phyloP scores from a whole-genome alignment of 2,797 vertebrate species.

The Dendrocincla tyrannina region DNA sequence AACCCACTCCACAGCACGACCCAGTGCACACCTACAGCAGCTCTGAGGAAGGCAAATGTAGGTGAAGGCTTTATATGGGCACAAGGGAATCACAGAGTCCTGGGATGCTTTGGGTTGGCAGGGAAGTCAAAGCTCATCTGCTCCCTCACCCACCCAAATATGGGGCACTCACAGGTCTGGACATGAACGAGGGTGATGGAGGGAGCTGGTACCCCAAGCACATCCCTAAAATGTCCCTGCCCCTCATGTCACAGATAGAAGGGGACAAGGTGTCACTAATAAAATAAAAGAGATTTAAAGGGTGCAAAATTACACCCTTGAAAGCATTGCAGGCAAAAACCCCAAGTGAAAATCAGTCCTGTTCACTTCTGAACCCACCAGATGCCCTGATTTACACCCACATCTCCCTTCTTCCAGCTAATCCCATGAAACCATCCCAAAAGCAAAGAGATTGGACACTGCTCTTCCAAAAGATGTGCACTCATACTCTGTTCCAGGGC shows the following conservation, averaged over 20 bases:
- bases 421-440: not conserved
- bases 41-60: not conserved
- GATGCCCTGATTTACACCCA: not conserved
- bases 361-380: not conserved
- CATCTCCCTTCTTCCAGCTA: not conserved
- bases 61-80: not conserved
- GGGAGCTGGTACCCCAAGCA: not conserved
- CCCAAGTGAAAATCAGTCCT: not conserved
- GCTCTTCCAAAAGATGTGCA: not conserved
- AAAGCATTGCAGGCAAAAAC: not conserved
- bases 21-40: not conserved
- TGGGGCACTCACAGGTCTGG: not conserved
- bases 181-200: accelerated
- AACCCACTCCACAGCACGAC: accelerated
- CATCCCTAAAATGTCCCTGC: not conserved
- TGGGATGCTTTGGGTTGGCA: not conserved
- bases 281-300: not conserved
- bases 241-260: not conserved
- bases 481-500: not conserved
- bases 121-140: not conserved
- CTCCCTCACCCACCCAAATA: not conserved
- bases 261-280: not conserved
- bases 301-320: not conserved
- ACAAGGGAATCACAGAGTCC: not conserved
- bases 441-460: not conserved